phyloP scores from a whole-genome alignment of 2,888 invertebrate species.

The Cheilosia grossa region DNA sequence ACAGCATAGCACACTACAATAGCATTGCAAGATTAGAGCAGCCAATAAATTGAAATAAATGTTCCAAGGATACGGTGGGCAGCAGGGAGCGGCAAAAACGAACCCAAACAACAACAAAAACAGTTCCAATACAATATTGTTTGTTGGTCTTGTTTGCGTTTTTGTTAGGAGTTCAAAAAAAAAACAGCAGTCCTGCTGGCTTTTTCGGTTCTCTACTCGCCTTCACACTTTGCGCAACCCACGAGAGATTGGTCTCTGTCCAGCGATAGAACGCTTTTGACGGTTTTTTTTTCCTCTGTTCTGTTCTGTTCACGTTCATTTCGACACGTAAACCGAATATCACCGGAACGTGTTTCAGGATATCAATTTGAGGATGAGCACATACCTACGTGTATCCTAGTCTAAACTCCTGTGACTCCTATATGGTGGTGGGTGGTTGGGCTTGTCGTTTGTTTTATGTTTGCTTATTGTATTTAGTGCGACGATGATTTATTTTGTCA shows the following conservation, averaged over 20 bases:
- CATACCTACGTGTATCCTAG: constrained; percentile 64
- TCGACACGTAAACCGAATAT: constrained; percentile 74
- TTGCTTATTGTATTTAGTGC: constrained; percentile 75
- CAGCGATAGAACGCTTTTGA: constrained; percentile 48
- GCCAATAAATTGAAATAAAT: constrained; percentile 75
- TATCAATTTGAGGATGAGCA: constrained; percentile 75
- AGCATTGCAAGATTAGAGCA: constrained; percentile 70
- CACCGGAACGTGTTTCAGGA: constrained; percentile 73
- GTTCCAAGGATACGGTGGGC: constrained; percentile 57
- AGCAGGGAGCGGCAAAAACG: constrained; percentile 12
- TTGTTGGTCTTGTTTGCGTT: constrained; percentile 23
- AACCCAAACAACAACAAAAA: constrained; percentile 27
- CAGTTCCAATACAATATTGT: constrained; percentile 62
- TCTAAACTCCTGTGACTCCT: constrained; percentile 55
- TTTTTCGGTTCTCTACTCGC: constrained; percentile 51
- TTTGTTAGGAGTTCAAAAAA: constrained; percentile 4
- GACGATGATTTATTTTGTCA: constrained; percentile 73
- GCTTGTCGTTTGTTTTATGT: constrained; percentile 65
- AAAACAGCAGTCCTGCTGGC: constrained; percentile 52
- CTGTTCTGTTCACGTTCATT: constrained; percentile 61
- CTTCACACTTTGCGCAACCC: constrained; percentile 65
- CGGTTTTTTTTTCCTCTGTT: constrained; percentile 18
- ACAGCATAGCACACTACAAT: constrained; percentile 23
- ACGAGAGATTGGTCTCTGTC: constrained; percentile 58
- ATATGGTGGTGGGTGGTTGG: not conserved